These are phyloP conservation scores for Tiliacea aurago DNA, from an alignment of 2,888 invertebrate genomes.

Conservation along the genomic window DNA sequence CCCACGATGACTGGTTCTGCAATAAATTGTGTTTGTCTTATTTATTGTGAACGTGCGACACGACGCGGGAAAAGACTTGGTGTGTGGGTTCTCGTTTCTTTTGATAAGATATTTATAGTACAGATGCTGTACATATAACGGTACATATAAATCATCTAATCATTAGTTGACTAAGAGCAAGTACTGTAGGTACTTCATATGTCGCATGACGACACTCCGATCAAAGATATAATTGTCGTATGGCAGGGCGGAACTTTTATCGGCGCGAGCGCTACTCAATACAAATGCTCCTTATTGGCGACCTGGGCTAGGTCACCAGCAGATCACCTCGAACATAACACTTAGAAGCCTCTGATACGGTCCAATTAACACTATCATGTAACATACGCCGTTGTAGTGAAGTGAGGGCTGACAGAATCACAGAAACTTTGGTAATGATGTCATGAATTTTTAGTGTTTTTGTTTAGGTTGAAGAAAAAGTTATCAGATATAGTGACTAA, in stretches of 20 bases:
- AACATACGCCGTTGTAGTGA: slow-evolving; percentile 43
- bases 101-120: slow-evolving; percentile 8
- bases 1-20: neutral
- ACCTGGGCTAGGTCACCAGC: slow-evolving; percentile 74
- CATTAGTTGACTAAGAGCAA: slow-evolving; percentile 1
- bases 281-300: slow-evolving; percentile 65
- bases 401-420: slow-evolving; percentile 35
- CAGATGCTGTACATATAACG: slow-evolving; percentile 1
- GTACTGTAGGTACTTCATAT: slow-evolving; percentile 11
- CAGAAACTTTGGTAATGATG: neutral
- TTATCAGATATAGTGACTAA: neutral
- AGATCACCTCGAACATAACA: slow-evolving; percentile 78
- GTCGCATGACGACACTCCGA: slow-evolving; percentile 25
- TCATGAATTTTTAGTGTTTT: neutral
- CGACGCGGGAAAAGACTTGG: neutral
- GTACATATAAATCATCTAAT: slow-evolving; percentile 20
- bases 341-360: slow-evolving; percentile 71
- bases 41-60: neutral
- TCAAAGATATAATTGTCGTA: slow-evolving; percentile 50
- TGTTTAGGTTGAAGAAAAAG: neutral
- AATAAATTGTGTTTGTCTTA: neutral
- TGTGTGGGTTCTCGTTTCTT: slow-evolving; percentile 7
- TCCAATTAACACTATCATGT: slow-evolving; percentile 75
- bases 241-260: slow-evolving; percentile 38
- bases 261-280: slow-evolving; percentile 28